Conservation (phyloP, 2,113 vertebrate genomes). For the Marmota flaviventris region DNA sequence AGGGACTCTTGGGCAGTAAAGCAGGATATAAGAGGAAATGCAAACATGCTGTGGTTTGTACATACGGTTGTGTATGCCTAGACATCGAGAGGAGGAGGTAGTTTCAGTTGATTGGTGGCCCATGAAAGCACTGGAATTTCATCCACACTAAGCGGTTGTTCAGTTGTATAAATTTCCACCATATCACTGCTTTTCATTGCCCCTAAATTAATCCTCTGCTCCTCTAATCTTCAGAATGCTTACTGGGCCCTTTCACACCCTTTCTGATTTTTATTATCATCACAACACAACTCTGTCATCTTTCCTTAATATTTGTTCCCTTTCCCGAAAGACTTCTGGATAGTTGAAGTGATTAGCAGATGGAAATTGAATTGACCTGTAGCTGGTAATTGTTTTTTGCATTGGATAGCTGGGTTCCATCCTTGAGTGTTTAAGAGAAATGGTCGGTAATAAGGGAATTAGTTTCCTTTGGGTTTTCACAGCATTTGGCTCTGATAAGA, state of each 20-base stretch:
- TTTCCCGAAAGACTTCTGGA: conserved; percentile 33
- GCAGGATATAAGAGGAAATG: not conserved
- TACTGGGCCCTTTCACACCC: not conserved
- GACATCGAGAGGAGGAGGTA: not conserved
- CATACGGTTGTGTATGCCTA: not conserved
- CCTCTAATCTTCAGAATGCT: conserved; percentile 32
- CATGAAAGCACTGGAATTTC: not conserved
- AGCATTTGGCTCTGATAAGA: conserved; percentile 20
- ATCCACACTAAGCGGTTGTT: not conserved
- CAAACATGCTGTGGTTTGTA: not conserved
- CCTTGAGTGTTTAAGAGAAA: not conserved
- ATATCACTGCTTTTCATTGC: not conserved
- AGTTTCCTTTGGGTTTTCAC: not conserved
- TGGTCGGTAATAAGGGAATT: conserved; percentile 8
- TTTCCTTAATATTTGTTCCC: conserved; percentile 16
- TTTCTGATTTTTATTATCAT: not conserved
- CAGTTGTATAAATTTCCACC: not conserved
- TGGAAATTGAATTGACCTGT: not conserved
- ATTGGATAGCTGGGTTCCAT: not conserved
- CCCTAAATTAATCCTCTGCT: not conserved
- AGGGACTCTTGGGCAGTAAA: not conserved
- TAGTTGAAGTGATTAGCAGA: not conserved
- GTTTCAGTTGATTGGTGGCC: conserved; percentile 36
- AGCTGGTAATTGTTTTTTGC: not conserved
- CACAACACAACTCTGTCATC: not conserved